phyloP scores from a whole-genome alignment of 2,888 invertebrate genomes.

The Microplitis manilae region DNA sequence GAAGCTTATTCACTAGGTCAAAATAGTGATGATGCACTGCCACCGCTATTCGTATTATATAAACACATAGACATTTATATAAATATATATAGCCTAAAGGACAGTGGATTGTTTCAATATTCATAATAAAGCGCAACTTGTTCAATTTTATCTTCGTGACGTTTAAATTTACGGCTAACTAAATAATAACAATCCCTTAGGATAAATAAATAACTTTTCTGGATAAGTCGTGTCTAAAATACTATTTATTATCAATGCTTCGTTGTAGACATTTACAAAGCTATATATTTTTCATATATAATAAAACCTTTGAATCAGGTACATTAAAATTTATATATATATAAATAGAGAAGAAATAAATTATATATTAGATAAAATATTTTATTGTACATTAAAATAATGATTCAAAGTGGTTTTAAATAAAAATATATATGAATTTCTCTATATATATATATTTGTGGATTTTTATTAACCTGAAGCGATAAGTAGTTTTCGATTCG shows the following conservation, averaged over 20 bases:
- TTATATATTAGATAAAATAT: neutral
- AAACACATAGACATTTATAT: neutral
- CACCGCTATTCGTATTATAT: slow-evolving; percentile 20
- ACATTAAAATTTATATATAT: neutral
- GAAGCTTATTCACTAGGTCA: slow-evolving; percentile 49
- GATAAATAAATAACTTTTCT: neutral
- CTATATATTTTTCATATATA: neutral
- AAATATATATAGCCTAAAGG: neutral
- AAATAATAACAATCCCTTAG: neutral
- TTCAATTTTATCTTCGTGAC: neutral
- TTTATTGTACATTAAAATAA: neutral
- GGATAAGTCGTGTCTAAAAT: neutral
- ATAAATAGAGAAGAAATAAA: neutral
- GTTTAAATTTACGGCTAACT: neutral
- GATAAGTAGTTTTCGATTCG: slow-evolving; percentile 40
- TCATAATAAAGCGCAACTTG: slow-evolving; percentile 12
- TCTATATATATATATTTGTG: slow-evolving; percentile 13
- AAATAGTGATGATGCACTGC: slow-evolving; percentile 45
- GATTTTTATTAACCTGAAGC: slow-evolving; percentile 24
- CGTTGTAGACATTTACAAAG: neutral
- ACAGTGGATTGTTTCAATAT: neutral
- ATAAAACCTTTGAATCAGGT: neutral
- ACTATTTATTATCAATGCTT: slow-evolving; percentile 18
- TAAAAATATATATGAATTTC: neutral
- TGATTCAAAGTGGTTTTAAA: neutral